Conservation (phyloP, 1,140 invertebrate species). For the Gryon sp. region DNA sequence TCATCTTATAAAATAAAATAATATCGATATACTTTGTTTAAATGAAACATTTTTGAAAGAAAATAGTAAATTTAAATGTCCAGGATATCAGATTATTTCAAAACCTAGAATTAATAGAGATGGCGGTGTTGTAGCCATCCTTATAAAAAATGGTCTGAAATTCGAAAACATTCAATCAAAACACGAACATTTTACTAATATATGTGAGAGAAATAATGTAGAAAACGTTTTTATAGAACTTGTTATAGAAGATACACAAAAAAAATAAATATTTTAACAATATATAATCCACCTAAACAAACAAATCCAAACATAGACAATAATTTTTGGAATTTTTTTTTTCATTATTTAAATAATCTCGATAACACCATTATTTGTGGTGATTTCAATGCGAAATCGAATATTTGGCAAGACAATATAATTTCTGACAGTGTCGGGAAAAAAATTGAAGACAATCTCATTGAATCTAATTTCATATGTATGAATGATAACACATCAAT, state of each 20-base stretch:
- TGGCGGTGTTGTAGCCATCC: neutral
- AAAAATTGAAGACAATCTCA: neutral
- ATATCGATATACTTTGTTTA: slow-evolving; percentile 1
- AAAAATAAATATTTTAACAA: neutral
- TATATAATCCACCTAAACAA: neutral
- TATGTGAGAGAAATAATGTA: neutral
- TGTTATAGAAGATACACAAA: neutral
- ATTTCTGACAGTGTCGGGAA: neutral
- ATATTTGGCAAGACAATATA: slow-evolving; percentile 1
- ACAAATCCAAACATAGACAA: neutral
- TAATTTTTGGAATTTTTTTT: slow-evolving; percentile 17
- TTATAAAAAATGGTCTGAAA: too few relatives aligned
- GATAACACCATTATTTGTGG: slow-evolving; percentile 5
- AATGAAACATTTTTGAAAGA: slow-evolving; percentile 9
- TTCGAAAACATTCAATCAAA: too few relatives aligned
- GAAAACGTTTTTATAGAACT: too few relatives aligned
- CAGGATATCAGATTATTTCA: neutral
- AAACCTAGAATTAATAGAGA: neutral
- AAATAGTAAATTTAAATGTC: neutral
- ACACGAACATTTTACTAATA: neutral
- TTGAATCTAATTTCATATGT: slow-evolving; percentile 3
- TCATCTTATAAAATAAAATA: slow-evolving; percentile 3
- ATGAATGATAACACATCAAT: neutral
- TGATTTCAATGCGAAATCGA: slow-evolving; percentile 28
- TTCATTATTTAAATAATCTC: neutral